Conservation (phyloP, 2,113 vertebrate genomes). For the Clarias macrocephalus region DNA sequence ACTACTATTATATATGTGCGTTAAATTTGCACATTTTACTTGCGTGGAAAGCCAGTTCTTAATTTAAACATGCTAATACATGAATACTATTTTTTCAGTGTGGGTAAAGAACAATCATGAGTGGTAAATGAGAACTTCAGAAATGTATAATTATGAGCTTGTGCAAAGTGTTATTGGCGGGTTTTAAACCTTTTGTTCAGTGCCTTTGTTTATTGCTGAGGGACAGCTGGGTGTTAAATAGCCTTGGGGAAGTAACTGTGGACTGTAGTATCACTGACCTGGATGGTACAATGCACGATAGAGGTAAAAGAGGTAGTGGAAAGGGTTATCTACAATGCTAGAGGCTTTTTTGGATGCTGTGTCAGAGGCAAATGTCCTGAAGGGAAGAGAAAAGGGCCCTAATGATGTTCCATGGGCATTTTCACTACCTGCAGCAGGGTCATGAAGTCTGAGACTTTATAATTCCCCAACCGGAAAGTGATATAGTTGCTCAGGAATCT, state of each 20-base stretch:
- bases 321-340: constrained; percentile 4
- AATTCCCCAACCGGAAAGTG: constrained; percentile 19
- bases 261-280: neutral
- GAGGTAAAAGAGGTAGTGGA: constrained; percentile 1
- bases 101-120: neutral
- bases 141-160: neutral
- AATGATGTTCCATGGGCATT: constrained; percentile 21
- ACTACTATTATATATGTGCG: too few species aligned
- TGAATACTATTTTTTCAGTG: too few species aligned
- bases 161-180: neutral
- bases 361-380: neutral
- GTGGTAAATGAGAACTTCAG: neutral
- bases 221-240: neutral
- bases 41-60: too few species aligned
- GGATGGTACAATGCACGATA: neutral
- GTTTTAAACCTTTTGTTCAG: neutral
- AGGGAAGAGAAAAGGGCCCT: neutral
- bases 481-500: constrained; percentile 25
- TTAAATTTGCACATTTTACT: too few species aligned
- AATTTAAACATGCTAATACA: too few species aligned
- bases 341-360: constrained; percentile 18
- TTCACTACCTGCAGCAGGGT: constrained; percentile 34
- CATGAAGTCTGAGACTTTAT: constrained; percentile 28
- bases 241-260: neutral
- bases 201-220: neutral